These are phyloP conservation scores for Erannis defoliaria DNA, from an alignment of 2,888 invertebrate genomes.

Conservation along the genomic window DNA sequence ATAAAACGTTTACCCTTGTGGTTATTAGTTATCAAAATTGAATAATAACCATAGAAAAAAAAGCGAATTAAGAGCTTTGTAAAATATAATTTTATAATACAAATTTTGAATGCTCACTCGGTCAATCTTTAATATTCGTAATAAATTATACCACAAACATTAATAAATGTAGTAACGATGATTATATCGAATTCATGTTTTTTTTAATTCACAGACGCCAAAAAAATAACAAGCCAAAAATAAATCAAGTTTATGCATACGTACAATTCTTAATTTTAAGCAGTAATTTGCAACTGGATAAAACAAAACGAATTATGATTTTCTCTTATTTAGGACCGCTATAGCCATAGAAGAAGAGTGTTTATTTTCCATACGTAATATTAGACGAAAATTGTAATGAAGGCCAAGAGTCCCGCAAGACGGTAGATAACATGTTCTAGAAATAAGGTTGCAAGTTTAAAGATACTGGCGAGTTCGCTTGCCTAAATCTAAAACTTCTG, in stretches of 20 bases:
- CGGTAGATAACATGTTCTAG: conserved; percentile 74
- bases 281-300: conserved; percentile 49
- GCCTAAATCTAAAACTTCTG: background rate
- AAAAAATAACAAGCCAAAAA: too few relatives aligned
- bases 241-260: background rate
- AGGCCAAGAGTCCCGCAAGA: conserved; percentile 76
- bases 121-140: too few relatives aligned
- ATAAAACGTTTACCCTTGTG: too few relatives aligned
- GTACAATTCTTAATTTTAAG: background rate
- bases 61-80: too few relatives aligned
- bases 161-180: too few relatives aligned
- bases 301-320: conserved; percentile 27
- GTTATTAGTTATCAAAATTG: too few relatives aligned
- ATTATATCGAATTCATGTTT: too few relatives aligned
- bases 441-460: conserved; percentile 36
- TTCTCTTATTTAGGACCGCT: conserved; percentile 30
- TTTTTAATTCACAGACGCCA: too few relatives aligned
- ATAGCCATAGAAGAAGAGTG: conserved; percentile 51
- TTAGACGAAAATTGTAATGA: conserved; percentile 82
- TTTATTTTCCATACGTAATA: conserved; percentile 76
- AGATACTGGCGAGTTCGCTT: conserved; percentile 37
- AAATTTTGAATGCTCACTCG: too few relatives aligned
- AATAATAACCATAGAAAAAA: too few relatives aligned
- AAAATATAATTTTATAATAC: too few relatives aligned
- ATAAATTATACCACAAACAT: background rate